Conservation (phyloP, 37 sponge, comb jelly and placozoan genomes). For the Chondrilla cf. caribensis region DNA sequence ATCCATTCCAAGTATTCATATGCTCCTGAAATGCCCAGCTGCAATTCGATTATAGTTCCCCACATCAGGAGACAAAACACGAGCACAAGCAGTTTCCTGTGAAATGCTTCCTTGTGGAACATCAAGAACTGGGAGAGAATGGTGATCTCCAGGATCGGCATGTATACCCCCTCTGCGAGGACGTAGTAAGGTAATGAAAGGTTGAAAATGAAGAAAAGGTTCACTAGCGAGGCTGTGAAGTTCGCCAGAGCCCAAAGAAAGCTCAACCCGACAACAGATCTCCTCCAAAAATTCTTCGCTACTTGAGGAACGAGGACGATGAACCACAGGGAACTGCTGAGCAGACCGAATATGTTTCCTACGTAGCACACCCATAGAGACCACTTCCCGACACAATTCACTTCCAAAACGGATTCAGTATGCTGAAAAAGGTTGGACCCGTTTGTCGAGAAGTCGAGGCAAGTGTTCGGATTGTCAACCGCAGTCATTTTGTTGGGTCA, state of each 20-base stretch:
- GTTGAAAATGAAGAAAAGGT: conserved; percentile 48
- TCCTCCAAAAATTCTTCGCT: conserved; percentile 31
- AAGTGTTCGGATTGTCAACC: no score
- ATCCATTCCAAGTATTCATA: conserved; percentile 36
- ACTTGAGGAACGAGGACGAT: conserved; percentile 53
- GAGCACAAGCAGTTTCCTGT: conserved; percentile 24
- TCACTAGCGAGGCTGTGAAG: conserved; percentile 57
- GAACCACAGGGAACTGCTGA: conserved; percentile 47
- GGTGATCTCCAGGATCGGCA: conserved; percentile 40
- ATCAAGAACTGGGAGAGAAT: conserved; percentile 42
- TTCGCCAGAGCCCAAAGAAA: conserved; percentile 57
- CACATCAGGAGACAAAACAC: conserved; percentile 42
- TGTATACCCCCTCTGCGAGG: conserved; percentile 27
- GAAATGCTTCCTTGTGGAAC: conserved; percentile 18
- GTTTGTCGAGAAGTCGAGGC: no score
- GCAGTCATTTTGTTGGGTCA: no score
- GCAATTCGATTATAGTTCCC: conserved; percentile 34
- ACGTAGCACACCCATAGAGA: conserved; percentile 21
- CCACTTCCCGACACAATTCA: conserved; percentile 20
- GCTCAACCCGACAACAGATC: conserved; percentile 45
- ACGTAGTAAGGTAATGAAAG: conserved; percentile 32
- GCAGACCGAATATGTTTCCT: conserved; percentile 36
- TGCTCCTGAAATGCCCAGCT: conserved; percentile 17
- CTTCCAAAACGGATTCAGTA: not conserved
- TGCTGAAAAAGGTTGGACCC: no score